A percentile compares a stretch with the other conserved stretches of the same genome.
Evolutionary conservation across 2,113 vertebrate species (phyloP).

Genomic region (Scolopax mira): DNA sequence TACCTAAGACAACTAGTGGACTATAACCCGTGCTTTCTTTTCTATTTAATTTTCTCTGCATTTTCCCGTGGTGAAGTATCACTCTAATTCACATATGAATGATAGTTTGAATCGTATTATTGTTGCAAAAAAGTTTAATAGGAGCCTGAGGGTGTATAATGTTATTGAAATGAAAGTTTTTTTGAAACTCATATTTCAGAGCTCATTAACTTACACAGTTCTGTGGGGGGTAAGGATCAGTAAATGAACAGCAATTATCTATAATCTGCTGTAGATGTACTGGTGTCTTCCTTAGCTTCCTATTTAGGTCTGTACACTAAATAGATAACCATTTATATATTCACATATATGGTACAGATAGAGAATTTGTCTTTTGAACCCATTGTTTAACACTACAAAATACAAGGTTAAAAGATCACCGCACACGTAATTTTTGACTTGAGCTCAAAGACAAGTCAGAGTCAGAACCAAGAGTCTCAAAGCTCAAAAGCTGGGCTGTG

Average conservation of each 20-base stretch:
- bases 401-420: not conserved
- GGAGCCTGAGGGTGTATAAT: conserved; percentile 16
- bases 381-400: not conserved
- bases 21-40: conserved; percentile 1
- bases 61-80: conserved; percentile 40
- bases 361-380: not conserved
- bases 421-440: not conserved
- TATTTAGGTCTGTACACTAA: not conserved
- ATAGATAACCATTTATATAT: not conserved
- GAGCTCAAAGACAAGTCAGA: not conserved
- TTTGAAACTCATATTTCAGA: conserved; percentile 64
- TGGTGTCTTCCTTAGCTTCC: not conserved
- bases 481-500: not conserved
- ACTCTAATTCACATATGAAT: conserved; percentile 49
- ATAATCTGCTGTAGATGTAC: conserved; percentile 17
- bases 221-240: conserved; percentile 57
- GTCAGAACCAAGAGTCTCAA: not conserved
- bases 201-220: conserved; percentile 59
- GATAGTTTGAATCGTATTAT: conserved; percentile 58
- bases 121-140: conserved; percentile 65
- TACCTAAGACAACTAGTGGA: not conserved
- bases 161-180: conserved; percentile 61
- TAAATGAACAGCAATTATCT: conserved; percentile 61
- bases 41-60: conserved; percentile 27
- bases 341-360: not conserved